Evolutionary conservation across 2,888 invertebrate genomes (phyloP), one percentile per base, ranked within the genome.

Genomic region (Parnassius glacialis): DNA sequence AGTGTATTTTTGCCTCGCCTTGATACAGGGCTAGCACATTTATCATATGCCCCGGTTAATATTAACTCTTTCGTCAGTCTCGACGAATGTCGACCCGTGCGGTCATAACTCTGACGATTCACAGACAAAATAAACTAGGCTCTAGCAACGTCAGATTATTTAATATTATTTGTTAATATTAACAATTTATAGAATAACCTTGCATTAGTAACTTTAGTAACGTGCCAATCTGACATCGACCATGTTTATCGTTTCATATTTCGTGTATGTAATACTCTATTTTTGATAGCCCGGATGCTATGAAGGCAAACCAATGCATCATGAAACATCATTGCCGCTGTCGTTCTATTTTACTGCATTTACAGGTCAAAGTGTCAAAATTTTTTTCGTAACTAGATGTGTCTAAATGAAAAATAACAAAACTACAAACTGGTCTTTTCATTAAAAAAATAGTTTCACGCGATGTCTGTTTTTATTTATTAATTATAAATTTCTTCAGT

Each of bases 1-100:
- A 76, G 86, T 74, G 77, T 90, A 90, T 91, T 90, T 91, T 82
- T 73, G 83, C 77, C 78, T 90, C 88, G 85, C 90, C 90, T 90
- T 90, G 88, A 85, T 87, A 86, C 87, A 87, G 88, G 89, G 87
- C 90, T 87, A 83, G 82, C 84, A 34, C 48, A 34, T 51, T 85
- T 84, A 84, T 86, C 82, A 86, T 81, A 83, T 78, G 78, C 72
- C 73, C 76, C 76, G 83, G 80, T 82, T 88, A 85, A 89, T 89
- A 89, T 86, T 84, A 90, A 87, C 86, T 79, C 82, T 86, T 82
- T 81, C 85, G 85, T 89, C 88, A 87, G 79, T 72, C 73, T 72
- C 68, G 64, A 70, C 74, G 73, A 74, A 79, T 75, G 75, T 75
- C 72, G 72, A 75, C 66, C 62, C 63, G 54, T 57, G 64, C 68